Conservation (phyloP, 2,888 invertebrate genomes). For the Flexamia atlantica region DNA sequence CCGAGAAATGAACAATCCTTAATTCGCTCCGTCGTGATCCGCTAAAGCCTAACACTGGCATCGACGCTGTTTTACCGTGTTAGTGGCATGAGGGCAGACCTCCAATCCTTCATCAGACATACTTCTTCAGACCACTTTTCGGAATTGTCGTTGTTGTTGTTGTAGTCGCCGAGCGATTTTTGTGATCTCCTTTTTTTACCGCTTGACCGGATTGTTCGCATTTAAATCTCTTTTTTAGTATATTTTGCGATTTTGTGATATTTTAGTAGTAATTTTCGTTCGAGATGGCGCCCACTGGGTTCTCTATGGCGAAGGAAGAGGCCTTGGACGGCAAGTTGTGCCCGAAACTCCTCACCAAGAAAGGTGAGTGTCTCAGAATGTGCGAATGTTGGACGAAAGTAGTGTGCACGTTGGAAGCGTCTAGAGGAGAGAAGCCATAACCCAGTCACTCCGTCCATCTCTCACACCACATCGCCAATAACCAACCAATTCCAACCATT, state of each 20-base stretch:
- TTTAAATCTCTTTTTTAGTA: slow-evolving; percentile 39
- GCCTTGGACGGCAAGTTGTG: slow-evolving; percentile 40
- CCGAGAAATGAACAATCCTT: slow-evolving; percentile 17
- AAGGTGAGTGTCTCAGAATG: slow-evolving; percentile 52
- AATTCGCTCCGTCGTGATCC: slow-evolving; percentile 4
- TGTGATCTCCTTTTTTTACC: slow-evolving; percentile 60
- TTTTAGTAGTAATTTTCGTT: slow-evolving; percentile 24
- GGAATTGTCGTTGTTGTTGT: slow-evolving; percentile 75
- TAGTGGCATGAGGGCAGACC: slow-evolving; percentile 86
- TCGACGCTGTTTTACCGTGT: slow-evolving; percentile 60
- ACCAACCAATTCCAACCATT: too few species aligned
- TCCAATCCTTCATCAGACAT: slow-evolving; percentile 86
- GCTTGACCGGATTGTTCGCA: slow-evolving; percentile 57
- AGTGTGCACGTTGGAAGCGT: too few species aligned
- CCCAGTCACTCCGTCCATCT: too few species aligned
- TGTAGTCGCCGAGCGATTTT: slow-evolving; percentile 46
- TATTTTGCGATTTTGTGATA: slow-evolving; percentile 23
- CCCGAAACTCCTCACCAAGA: slow-evolving; percentile 31
- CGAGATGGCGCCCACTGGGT: slow-evolving; percentile 55
- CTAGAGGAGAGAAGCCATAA: too few species aligned
- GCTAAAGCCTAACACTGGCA: slow-evolving; percentile 60
- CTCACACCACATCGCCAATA: too few species aligned
- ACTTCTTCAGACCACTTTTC: slow-evolving; percentile 89
- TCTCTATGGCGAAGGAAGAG: slow-evolving; percentile 50
- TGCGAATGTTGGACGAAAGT: neutral